Evolutionary conservation across 2,888 invertebrate species (phyloP).

Genomic region (Aethes cnicana): DNA sequence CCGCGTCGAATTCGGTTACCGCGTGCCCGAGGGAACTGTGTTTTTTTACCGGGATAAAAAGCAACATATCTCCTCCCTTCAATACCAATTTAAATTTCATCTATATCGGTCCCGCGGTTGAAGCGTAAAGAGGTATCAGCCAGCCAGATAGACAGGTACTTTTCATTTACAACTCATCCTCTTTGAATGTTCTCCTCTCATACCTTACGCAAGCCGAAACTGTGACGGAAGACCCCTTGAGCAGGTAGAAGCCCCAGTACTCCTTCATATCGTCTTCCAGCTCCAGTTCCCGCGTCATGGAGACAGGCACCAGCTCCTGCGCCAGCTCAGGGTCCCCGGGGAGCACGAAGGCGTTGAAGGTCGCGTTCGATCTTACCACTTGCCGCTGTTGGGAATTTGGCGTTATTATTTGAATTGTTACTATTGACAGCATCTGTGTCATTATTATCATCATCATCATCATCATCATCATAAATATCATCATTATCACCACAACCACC

Average conservation of each 20-base stretch:
- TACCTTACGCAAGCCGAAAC: conserved; percentile 90
- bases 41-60: too few species aligned
- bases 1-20: too few species aligned
- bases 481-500: too few species aligned
- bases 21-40: too few species aligned
- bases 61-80: too few species aligned
- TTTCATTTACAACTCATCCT: conserved; percentile 38
- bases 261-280: conserved; percentile 91
- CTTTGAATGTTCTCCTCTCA: background rate
- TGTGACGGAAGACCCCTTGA: conserved; percentile 88
- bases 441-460: too few species aligned
- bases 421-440: too few species aligned
- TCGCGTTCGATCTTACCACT: conserved; percentile 86
- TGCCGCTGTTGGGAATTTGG: conserved; percentile 78
- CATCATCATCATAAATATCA: too few species aligned
- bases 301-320: conserved; percentile 81
- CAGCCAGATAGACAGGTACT: conserved; percentile 57
- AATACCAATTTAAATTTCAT: too few species aligned
- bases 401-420: background rate
- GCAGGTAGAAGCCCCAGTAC: conserved; percentile 91
- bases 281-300: conserved; percentile 86
- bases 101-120: too few species aligned
- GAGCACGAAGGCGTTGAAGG: conserved; percentile 89
- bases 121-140: too few species aligned
- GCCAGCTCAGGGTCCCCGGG: conserved; percentile 83